phyloP scores from a whole-genome alignment of 2,113 vertebrate species.

The Eptesicus fuscus region DNA sequence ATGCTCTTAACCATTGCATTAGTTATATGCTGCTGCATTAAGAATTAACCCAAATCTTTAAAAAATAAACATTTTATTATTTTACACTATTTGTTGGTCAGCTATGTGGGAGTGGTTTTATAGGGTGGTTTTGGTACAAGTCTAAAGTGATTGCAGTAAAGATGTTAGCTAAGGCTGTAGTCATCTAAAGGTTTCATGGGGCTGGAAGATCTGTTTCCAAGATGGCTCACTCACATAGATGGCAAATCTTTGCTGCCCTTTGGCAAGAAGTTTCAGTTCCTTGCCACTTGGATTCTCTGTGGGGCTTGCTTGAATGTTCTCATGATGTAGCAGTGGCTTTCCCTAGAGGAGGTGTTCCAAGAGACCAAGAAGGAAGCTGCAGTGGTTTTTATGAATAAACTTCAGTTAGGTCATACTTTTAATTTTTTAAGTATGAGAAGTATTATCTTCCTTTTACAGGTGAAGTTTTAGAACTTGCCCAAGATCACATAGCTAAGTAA shows the following conservation, averaged over 20 bases:
- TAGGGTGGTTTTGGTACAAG: background rate
- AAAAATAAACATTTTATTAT: background rate
- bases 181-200: background rate
- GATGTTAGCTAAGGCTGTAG: background rate
- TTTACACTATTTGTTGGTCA: background rate
- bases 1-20: background rate
- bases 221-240: background rate
- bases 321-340: background rate
- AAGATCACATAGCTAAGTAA: conserved; percentile 8
- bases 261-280: background rate
- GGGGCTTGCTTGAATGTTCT: background rate
- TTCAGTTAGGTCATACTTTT: background rate
- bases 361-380: background rate
- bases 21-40: background rate
- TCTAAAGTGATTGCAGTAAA: background rate
- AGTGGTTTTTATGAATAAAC: background rate
- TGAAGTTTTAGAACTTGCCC: background rate
- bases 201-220: background rate
- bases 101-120: background rate
- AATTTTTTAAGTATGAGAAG: background rate
- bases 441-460: background rate
- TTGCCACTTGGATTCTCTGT: background rate
- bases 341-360: background rate
- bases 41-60: background rate
- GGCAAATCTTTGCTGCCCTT: background rate